Percentiles rank a stretch among this genome's conserved stretches.
Evolutionary conservation across 2,797 vertebrate species (phyloP).

Genomic region (Sebastiscus albofasciatus): DNA sequence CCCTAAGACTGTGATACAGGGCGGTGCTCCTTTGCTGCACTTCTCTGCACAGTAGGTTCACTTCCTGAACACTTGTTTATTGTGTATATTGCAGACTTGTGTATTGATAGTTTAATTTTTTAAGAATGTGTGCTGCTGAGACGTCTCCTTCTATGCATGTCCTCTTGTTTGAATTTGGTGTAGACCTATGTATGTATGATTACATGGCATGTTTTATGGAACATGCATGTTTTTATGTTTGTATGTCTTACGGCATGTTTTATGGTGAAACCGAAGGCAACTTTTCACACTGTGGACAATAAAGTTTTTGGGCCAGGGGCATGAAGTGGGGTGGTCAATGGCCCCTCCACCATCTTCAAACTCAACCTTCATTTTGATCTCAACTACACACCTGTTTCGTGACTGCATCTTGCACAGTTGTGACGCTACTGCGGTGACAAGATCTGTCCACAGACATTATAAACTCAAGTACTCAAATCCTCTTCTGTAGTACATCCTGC

Average conservation of each 20-base stretch:
- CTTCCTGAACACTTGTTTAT: too few species aligned
- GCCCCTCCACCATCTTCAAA: background rate
- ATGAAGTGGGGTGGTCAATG: background rate
- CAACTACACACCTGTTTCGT: background rate
- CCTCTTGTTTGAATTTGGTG: too few species aligned
- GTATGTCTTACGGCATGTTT: too few species aligned
- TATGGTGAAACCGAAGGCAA: background rate
- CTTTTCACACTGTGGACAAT: background rate
- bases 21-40: too few species aligned
- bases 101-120: too few species aligned
- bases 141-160: too few species aligned
- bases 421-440: background rate
- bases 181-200: too few species aligned
- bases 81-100: too few species aligned
- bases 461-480: background rate
- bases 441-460: background rate
- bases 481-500: background rate
- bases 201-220: too few species aligned
- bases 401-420: background rate
- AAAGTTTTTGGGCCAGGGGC: fast-evolving
- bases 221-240: too few species aligned
- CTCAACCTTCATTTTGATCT: background rate
- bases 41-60: too few species aligned
- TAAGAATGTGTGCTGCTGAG: too few species aligned
- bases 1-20: fast-evolving